Evolutionary conservation across 2,888 invertebrate species (phyloP), one percentile per base, ranked within the genome.

Genomic region (Drosophila subsilvestris): DNA sequence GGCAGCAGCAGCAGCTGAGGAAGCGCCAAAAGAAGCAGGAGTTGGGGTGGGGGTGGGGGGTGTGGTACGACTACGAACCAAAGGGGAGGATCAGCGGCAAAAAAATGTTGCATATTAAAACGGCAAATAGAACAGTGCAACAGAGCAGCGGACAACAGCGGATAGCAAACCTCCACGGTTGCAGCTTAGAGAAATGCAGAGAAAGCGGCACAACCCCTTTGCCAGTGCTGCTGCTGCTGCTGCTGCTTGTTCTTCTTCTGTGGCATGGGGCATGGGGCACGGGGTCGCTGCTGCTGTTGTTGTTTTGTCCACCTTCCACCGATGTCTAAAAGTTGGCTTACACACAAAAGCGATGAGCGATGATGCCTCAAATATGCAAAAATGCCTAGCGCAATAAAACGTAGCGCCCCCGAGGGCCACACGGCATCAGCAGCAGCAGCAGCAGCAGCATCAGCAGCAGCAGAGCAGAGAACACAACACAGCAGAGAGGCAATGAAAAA

Each of bases 341-440:
- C 76, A 63, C 60, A 88, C 88, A 87, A 89, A 88, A 84, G 88
- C 87, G 82, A 89, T 89, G 89, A 86, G 86, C 86, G 89, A 86
- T 89, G 86, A 86, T 86, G 86, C 86, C 86, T 86, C 86, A 86
- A 86, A 89, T 86, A 86, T 86, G 86, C 86, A 86, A 86, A 86
- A 86, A 89, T 89, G 86, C 89, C 79, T 74, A 79, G 87, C 87
- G 88, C 88, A 86, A 88, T 83, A 87, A 84, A 89, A 86, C 85
- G 75, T 74, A 72, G 72, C 44, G 57, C 57, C 44, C 57, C 51
- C 27, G 70, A 57, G 25, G 74, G 65, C 68, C 29, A 53, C 0
- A 29, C 6, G 5, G 32, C 32, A 32, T 32, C 32, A 14, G 9
- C 9, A 14, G 37, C n/a, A 9, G 12, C 18, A 20, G 37, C 32